A percentile compares a stretch with the other conserved stretches of the same genome.
Conservation (phyloP, 2,797 vertebrate genomes). For the Adelosebastes latens region DNA sequence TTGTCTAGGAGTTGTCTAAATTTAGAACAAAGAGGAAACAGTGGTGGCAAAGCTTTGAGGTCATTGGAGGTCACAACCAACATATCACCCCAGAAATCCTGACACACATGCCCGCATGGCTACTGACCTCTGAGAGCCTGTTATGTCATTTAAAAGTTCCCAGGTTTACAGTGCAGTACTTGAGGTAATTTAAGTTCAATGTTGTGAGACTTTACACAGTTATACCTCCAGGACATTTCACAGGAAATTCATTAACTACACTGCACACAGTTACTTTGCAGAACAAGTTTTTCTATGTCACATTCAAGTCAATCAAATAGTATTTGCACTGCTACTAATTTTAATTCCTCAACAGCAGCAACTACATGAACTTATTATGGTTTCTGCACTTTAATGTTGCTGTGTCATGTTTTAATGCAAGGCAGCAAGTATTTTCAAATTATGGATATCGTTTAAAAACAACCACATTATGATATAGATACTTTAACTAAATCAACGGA, state of each 20-base stretch:
- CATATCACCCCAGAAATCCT: slow-evolving; percentile 4
- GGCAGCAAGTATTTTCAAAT: background rate
- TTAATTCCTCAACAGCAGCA: background rate
- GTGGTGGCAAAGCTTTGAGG: background rate
- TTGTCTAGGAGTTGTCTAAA: slow-evolving; percentile 25
- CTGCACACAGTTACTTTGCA: background rate
- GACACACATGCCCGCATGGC: background rate
- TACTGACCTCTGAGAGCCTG: background rate
- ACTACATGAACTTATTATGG: background rate
- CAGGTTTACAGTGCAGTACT: background rate
- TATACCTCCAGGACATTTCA: background rate
- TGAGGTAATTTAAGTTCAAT: background rate
- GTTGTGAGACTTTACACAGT: background rate
- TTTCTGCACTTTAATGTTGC: background rate
- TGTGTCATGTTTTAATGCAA: background rate
- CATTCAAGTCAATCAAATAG: background rate
- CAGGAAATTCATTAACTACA: background rate
- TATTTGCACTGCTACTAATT: too few species aligned
- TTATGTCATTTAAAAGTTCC: background rate
- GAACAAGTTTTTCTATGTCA: background rate
- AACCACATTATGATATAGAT: background rate
- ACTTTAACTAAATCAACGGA: background rate
- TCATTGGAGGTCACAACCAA: slow-evolving; percentile 41
- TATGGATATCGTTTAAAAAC: background rate
- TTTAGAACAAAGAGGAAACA: background rate